A percentile compares a stretch with the other conserved stretches of the same genome.
These are phyloP conservation scores for Sebastes oblongus DNA, from an alignment of 2,797 vertebrate genomes.

Conservation along the genomic window DNA sequence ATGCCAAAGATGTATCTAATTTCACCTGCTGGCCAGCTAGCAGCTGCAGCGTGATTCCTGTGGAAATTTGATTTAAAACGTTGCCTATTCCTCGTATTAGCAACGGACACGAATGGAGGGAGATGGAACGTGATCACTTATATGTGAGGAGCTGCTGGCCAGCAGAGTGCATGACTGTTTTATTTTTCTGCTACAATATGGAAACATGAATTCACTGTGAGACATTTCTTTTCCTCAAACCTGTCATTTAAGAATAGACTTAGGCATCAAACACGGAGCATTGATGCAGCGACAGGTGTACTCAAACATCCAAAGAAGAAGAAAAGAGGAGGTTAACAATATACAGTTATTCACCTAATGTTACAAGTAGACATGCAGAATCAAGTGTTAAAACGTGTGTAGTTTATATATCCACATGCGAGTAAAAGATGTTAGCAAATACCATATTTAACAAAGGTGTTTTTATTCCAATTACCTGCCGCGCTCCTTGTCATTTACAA, in stretches of 20 bases:
- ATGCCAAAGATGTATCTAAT: constrained; percentile 40
- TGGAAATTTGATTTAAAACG: constrained; percentile 21
- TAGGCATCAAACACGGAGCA: constrained; percentile 10
- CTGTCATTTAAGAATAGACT: background rate
- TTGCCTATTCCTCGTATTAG: background rate
- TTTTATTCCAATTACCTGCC: constrained; percentile 18
- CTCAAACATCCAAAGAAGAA: background rate
- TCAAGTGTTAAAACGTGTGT: background rate
- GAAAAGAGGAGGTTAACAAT: background rate
- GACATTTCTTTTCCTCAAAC: background rate
- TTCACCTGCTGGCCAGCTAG: constrained; percentile 11
- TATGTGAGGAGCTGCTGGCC: background rate
- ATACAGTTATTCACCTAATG: background rate
- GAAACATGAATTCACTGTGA: constrained; percentile 1
- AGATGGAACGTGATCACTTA: background rate
- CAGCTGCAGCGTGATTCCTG: constrained; percentile 14
- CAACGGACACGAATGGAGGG: background rate
- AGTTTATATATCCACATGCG: no score
- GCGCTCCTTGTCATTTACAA: constrained; percentile 23
- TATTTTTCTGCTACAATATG: background rate
- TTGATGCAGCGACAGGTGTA: background rate
- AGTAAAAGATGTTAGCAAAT: background rate
- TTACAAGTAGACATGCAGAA: background rate
- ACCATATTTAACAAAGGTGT: background rate
- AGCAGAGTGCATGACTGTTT: background rate